These are phyloP conservation scores for Anarsia innoxiella DNA, from an alignment of 2,888 invertebrate species.

Conservation along the genomic window DNA sequence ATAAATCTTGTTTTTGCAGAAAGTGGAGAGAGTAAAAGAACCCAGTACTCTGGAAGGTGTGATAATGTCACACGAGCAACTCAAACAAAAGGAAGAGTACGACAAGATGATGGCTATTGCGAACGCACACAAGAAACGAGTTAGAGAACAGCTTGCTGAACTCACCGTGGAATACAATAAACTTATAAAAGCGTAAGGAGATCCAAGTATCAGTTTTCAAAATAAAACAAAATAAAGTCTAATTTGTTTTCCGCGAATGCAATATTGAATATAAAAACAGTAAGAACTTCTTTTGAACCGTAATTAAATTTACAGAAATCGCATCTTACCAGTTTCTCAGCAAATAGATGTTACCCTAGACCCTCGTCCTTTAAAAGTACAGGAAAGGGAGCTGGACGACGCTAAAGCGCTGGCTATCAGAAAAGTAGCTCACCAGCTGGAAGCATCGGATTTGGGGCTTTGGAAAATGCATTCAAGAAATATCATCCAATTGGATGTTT, in stretches of 20 bases:
- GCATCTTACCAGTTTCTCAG: slow-evolving; percentile 75
- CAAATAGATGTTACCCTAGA: slow-evolving; percentile 80
- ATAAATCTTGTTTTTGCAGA: too few species aligned
- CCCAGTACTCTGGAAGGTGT: slow-evolving; percentile 57
- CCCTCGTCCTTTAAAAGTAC: slow-evolving; percentile 77
- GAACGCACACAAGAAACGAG: slow-evolving; percentile 77
- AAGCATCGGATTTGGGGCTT: slow-evolving; percentile 78
- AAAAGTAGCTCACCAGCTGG: slow-evolving; percentile 81
- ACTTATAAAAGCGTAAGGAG: slow-evolving; percentile 67
- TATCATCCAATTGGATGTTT: slow-evolving; percentile 78
- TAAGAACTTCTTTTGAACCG: too few species aligned
- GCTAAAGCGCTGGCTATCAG: slow-evolving; percentile 78
- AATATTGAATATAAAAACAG: too few species aligned
- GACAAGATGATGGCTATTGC: slow-evolving; percentile 78
- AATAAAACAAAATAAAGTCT: too few species aligned
- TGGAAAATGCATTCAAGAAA: slow-evolving; percentile 80
- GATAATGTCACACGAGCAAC: slow-evolving; percentile 77
- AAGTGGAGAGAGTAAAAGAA: slow-evolving; percentile 37
- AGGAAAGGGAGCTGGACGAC: slow-evolving; percentile 74
- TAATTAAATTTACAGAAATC: slow-evolving; percentile 73
- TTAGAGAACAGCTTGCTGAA: slow-evolving; percentile 67
- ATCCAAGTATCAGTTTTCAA: too few species aligned
- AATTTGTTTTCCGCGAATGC: too few species aligned
- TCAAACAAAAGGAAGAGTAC: slow-evolving; percentile 79
- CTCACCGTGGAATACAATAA: slow-evolving; percentile 76